Conservation (phyloP, 2,113 vertebrate species). For the Thryonomys swinderianus region DNA sequence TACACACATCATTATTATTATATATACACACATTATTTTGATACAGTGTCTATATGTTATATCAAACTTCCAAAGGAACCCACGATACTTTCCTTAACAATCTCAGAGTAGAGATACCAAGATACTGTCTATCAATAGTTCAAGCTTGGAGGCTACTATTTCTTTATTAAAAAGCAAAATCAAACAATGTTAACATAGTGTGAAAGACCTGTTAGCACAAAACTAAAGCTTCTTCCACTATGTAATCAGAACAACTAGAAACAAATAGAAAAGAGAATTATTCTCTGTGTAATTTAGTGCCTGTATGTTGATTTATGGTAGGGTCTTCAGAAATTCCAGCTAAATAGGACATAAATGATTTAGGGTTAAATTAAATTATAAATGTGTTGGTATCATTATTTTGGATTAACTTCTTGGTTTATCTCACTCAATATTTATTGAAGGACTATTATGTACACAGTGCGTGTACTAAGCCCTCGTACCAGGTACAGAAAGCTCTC, state of each 20-base stretch:
- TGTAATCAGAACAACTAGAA: neutral
- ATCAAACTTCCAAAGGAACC: neutral
- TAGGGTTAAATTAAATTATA: neutral
- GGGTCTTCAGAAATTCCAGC: constrained; percentile 20
- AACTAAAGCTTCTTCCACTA: neutral
- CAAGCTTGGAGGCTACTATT: neutral
- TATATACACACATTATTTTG: neutral
- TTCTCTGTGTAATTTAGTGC: neutral
- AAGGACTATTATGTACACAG: neutral
- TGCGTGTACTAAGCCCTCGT: neutral
- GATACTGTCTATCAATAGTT: neutral
- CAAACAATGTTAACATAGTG: neutral
- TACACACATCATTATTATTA: too few relatives aligned
- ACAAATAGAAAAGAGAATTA: neutral
- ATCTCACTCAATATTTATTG: neutral
- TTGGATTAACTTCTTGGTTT: constrained; percentile 9
- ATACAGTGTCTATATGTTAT: neutral
- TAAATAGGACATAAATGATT: constrained; percentile 19
- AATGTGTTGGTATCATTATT: neutral
- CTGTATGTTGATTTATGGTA: neutral
- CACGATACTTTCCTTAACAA: neutral
- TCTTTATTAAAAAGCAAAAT: constrained; percentile 21
- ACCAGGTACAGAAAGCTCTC: neutral
- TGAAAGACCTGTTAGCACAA: neutral
- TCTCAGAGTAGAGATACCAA: neutral